Conservation (phyloP, 2,113 vertebrate genomes). For the Gambusia holbrooki region DNA sequence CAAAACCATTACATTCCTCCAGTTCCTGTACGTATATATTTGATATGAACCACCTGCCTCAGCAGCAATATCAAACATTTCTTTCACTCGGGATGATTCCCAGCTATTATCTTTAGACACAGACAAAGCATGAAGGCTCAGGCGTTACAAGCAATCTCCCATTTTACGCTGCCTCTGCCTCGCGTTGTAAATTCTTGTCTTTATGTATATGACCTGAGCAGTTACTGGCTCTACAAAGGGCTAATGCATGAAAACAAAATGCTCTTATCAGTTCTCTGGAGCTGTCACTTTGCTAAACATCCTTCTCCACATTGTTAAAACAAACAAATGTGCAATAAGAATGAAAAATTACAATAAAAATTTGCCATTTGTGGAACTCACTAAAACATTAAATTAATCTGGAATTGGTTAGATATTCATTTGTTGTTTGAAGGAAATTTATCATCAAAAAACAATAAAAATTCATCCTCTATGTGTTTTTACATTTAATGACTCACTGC, state of each 20-base stretch:
- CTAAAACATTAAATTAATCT: neutral
- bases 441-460: neutral
- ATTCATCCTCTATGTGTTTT: neutral
- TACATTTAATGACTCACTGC: slow-evolving; percentile 10
- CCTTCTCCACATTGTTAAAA: neutral
- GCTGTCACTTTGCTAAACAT: slow-evolving; percentile 23
- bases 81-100: slow-evolving; percentile 39
- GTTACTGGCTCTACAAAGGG: slow-evolving; percentile 57
- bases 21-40: neutral
- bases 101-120: slow-evolving; percentile 19
- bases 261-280: slow-evolving; percentile 66
- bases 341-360: slow-evolving; percentile 32
- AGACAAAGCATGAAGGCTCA: slow-evolving; percentile 39
- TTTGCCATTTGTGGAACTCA: slow-evolving; percentile 1
- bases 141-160: slow-evolving; percentile 54
- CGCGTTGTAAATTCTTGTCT: slow-evolving; percentile 48
- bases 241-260: slow-evolving; percentile 65
- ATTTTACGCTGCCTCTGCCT: slow-evolving; percentile 41
- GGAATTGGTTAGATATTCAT: neutral
- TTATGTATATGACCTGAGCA: slow-evolving; percentile 54
- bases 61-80: slow-evolving; percentile 46
- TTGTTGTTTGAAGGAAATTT: neutral
- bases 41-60: neutral
- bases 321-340: neutral
- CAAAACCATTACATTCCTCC: neutral